Percentiles rank a stretch among this genome's conserved stretches.
These are phyloP conservation scores for Cercopithecus diana DNA, from an alignment of 2,797 vertebrate species.

Conservation along the genomic window DNA sequence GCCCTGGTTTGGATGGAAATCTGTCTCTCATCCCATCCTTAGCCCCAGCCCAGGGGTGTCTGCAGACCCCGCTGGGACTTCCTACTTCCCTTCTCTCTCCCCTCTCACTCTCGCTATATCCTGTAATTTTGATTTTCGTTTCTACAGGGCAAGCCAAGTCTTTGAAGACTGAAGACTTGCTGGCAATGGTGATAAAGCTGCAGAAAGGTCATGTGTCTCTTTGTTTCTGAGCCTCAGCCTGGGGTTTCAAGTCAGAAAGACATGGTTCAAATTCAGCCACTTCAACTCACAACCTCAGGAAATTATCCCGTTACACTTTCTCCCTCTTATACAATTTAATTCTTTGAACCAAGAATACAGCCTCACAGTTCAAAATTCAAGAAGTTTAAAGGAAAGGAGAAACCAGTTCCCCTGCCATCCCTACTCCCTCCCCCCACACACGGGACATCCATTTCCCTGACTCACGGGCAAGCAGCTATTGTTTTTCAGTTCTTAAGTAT, in stretches of 20 bases:
- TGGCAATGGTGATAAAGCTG: constrained; percentile 70
- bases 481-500: neutral
- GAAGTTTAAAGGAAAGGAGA: neutral
- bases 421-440: neutral
- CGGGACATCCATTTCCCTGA: neutral
- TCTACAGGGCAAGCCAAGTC: constrained; percentile 32
- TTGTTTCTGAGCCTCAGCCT: neutral
- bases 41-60: neutral
- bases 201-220: constrained; percentile 65
- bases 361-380: neutral
- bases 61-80: neutral
- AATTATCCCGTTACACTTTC: neutral
- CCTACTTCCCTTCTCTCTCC: neutral
- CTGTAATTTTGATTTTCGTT: constrained; percentile 50
- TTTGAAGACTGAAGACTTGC: constrained; percentile 49
- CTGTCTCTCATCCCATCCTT: neutral
- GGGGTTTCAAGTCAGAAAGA: neutral
- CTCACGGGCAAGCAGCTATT: neutral
- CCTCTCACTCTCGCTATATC: neutral
- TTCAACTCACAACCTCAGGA: neutral
- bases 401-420: neutral
- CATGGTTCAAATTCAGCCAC: neutral
- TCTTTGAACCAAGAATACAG: neutral
- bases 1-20: neutral
- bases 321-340: neutral